Conservation (phyloP, 2,797 vertebrate species). For the Myotis vivesi region DNA sequence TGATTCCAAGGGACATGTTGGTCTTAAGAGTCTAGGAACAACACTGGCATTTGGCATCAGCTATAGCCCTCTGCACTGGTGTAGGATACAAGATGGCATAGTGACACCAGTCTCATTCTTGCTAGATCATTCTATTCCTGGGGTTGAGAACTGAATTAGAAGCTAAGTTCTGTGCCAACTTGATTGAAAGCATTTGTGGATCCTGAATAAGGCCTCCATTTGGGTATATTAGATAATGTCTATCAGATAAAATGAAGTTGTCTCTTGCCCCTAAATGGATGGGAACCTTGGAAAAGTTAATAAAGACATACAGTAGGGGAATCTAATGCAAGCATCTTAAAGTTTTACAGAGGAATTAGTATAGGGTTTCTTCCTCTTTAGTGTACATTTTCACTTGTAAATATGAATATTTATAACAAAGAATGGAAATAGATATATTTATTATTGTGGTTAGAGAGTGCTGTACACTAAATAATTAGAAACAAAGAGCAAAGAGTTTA, state of each 20-base stretch:
- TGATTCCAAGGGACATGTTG: background rate
- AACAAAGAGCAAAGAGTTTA: slow-evolving; percentile 13
- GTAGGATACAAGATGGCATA: background rate
- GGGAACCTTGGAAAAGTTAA: background rate
- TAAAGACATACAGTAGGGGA: background rate
- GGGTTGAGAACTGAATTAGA: background rate
- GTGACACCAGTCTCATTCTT: background rate
- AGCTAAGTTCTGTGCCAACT: background rate
- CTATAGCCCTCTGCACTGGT: background rate
- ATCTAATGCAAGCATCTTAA: background rate
- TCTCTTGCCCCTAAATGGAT: background rate
- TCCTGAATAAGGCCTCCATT: background rate
- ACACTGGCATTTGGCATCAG: background rate
- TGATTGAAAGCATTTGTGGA: background rate
- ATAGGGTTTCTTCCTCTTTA: background rate
- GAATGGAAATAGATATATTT: background rate
- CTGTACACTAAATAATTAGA: slow-evolving; percentile 21
- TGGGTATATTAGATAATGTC: background rate
- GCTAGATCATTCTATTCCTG: background rate
- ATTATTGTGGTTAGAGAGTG: background rate
- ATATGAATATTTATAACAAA: background rate
- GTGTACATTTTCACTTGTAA: background rate
- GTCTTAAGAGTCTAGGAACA: background rate
- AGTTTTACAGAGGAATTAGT: slow-evolving; percentile 2
- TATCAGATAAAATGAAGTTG: background rate